Base-by-base conservation (phyloP, 2,113 vertebrate genomes). In the Sebastes fasciatus region DNA sequence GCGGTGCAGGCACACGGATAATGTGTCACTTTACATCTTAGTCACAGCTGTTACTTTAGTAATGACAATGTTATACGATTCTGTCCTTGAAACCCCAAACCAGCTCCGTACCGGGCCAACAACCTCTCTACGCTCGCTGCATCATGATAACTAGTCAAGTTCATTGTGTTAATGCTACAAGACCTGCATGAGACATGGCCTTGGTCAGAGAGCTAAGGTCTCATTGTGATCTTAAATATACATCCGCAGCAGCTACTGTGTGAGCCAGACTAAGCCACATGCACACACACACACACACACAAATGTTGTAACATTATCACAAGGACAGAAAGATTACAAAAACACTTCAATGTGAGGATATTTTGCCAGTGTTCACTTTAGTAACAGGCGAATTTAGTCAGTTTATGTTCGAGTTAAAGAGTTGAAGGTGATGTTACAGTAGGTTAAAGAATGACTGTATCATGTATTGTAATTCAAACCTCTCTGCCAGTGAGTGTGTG, bases 11-110 rank as follows among this genome's bases (percentile, higher is more conserved):
- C 9, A 8, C 73, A 66, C 74, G 88, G 89, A 86, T 86, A 88
- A 72, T 78, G 77, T 92, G 86, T 88, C 81, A 55, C 78, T 89
- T 85, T 89, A 82, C 88, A 85, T 90, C 79, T 86, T 80, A 80
- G 91, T 86, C 92, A 88, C 87, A 85, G 85, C 82, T 87, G 89
- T 84, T 89, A 84, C 86, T 84, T 91, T 80, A 62, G 82, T 90
- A 89, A 91, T 87, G 90, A 91, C 87, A 90, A 71, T 60, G 91
- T 84, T 91, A 90, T 83, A 90, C 17, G 90, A 91, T 72, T 90
- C 86, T 89, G 86, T 62, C 89, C 89, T 87, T 92, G 87, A 92
- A 91, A 91, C 87, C 34, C 83, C 71, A 84, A 88, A 87, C 80
- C 84, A 51, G 49, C 76, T 46, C 57, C 80, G 60, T 19, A 49